Conservation (phyloP, 2,113 vertebrate genomes). For the Ammodytes dubius region DNA sequence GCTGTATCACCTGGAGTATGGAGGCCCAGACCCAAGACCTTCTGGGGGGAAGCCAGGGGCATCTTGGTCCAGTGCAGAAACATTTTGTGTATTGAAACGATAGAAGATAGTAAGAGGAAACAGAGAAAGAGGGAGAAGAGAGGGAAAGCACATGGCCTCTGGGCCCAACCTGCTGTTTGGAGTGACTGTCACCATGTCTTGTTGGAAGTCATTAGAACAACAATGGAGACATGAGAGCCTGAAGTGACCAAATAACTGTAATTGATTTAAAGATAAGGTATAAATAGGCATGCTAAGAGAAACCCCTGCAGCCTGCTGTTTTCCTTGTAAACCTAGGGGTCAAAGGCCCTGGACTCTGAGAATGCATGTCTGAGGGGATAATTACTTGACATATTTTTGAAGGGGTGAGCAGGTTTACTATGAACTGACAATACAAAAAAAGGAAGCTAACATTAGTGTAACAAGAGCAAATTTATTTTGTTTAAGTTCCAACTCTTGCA, state of each 20-base stretch:
- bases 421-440: not conserved
- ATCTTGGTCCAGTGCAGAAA: not conserved
- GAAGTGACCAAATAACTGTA: too few species aligned
- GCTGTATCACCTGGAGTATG: not conserved
- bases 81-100: not conserved
- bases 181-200: too few species aligned
- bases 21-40: not conserved
- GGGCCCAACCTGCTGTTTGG: too few species aligned
- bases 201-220: too few species aligned
- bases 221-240: too few species aligned
- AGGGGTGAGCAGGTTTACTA: too few species aligned
- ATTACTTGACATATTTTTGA: too few species aligned
- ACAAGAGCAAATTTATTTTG: not conserved
- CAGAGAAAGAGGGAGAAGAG: not conserved
- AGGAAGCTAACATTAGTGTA: not conserved
- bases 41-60: not conserved
- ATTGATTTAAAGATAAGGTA: too few species aligned
- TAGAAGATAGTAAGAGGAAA: not conserved
- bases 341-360: not conserved
- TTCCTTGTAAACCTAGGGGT: not conserved
- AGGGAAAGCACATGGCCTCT: too few species aligned
- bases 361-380: too few species aligned
- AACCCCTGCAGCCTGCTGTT: not conserved
- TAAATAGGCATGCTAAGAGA: not conserved
- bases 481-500: not conserved